Conservation (phyloP, 35 echinoderm and acorn worm genomes). For the Ophiothrix spiculata region DNA sequence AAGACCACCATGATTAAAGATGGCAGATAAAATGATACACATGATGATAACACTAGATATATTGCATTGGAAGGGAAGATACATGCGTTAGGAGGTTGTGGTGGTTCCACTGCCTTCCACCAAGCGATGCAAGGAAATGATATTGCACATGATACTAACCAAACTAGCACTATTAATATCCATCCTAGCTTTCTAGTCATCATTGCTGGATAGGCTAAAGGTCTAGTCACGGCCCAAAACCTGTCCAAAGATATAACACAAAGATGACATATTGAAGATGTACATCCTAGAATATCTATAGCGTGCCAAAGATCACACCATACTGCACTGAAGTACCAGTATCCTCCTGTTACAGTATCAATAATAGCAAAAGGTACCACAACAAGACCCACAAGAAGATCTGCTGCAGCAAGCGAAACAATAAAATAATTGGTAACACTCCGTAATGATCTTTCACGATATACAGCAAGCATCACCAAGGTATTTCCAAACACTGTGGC, state of each 20-base stretch:
- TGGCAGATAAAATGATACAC: slow-evolving; percentile 89
- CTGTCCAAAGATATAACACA: slow-evolving; percentile 69
- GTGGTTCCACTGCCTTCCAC: slow-evolving; percentile 74
- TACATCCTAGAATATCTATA: slow-evolving; percentile 79
- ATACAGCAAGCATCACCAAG: slow-evolving; percentile 67
- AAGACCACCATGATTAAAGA: slow-evolving; percentile 82
- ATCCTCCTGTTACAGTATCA: slow-evolving; percentile 40
- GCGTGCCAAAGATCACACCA: slow-evolving; percentile 81
- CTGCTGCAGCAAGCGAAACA: slow-evolving; percentile 57
- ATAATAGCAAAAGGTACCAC: slow-evolving; percentile 66
- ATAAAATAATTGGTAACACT: slow-evolving; percentile 70
- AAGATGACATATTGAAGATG: slow-evolving; percentile 78
- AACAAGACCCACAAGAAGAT: slow-evolving; percentile 63
- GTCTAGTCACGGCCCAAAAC: slow-evolving; percentile 64
- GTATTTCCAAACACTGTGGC: slow-evolving; percentile 69
- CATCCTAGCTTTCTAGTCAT: slow-evolving; percentile 68
- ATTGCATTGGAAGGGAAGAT: slow-evolving; percentile 76
- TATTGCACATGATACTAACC: slow-evolving; percentile 73
- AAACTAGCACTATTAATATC: slow-evolving; percentile 61
- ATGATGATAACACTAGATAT: slow-evolving; percentile 84
- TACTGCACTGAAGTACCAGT: slow-evolving; percentile 60
- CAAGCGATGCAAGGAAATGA: slow-evolving; percentile 92
- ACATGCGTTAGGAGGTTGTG: slow-evolving; percentile 27
- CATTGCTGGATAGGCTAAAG: slow-evolving; percentile 48
- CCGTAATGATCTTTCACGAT: slow-evolving; percentile 48